These are phyloP conservation scores for Macaca mulatta DNA, from an alignment of 2,113 vertebrate genomes.

Conservation along the genomic window DNA sequence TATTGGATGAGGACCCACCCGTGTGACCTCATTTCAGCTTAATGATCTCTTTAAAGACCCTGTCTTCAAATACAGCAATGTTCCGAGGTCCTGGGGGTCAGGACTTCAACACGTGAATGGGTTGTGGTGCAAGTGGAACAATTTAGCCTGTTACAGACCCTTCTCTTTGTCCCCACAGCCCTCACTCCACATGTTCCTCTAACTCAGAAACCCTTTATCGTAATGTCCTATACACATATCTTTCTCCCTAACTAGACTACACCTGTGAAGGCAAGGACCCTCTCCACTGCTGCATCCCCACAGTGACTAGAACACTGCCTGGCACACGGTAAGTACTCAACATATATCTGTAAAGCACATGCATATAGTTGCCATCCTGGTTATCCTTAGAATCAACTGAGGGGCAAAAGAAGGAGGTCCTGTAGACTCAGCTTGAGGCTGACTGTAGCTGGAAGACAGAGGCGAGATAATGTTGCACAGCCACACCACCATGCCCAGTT, in stretches of 20 bases:
- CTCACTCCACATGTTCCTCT: background rate
- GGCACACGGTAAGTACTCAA: background rate
- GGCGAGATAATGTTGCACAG: rapidly evolving
- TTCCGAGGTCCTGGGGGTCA: background rate
- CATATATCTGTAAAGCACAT: background rate
- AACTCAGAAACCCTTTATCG: background rate
- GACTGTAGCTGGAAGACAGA: background rate
- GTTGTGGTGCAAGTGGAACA: no score
- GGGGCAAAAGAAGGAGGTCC: background rate
- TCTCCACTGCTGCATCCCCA: background rate
- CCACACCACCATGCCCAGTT: rapidly evolving
- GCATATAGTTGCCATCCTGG: background rate
- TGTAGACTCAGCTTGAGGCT: background rate
- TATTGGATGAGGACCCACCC: background rate
- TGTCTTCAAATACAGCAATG: background rate
- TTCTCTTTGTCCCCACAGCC: background rate
- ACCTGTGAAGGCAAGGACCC: background rate
- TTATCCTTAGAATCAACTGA: background rate
- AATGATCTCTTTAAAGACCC: background rate
- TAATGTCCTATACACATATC: background rate
- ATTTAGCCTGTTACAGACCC: background rate
- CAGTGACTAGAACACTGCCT: background rate
- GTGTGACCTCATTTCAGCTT: background rate
- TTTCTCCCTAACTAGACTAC: background rate
- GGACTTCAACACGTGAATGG: background rate